phyloP scores from a whole-genome alignment of 2,113 vertebrate genomes.

The Neolamprologus sp. region DNA sequence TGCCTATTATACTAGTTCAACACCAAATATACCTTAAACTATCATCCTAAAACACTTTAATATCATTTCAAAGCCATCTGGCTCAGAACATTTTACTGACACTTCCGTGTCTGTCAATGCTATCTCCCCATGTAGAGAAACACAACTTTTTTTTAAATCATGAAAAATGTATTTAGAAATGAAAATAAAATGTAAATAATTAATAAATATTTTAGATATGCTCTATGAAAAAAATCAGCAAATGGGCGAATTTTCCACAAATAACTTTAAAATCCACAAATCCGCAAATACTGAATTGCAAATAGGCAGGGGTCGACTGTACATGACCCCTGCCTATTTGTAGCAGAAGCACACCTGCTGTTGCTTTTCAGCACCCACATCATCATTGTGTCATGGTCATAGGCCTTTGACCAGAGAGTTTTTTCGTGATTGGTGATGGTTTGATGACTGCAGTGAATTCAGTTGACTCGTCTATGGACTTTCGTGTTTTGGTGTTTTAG shows the following conservation, averaged over 20 bases:
- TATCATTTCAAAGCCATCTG: neutral
- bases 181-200: neutral
- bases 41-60: neutral
- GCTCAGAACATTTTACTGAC: neutral
- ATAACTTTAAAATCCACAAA: neutral
- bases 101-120: neutral
- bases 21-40: neutral
- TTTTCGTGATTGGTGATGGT: neutral
- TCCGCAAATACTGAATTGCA: neutral
- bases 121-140: neutral
- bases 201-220: neutral
- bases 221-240: rapidly evolving
- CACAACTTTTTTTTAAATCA: neutral
- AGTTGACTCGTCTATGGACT: neutral
- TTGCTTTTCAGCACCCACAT: neutral
- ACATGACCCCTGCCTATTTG: neutral
- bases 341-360: neutral
- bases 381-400: neutral
- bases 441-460: neutral
- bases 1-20: neutral
- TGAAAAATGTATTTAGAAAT: neutral
- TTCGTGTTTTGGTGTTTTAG: neutral
- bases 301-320: neutral
- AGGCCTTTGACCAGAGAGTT: neutral
- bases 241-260: neutral